Percentiles rank a stretch among this genome's conserved stretches.
phyloP scores from a whole-genome alignment of 92 coral and sea anemone genomes.

The Metridium senile region DNA sequence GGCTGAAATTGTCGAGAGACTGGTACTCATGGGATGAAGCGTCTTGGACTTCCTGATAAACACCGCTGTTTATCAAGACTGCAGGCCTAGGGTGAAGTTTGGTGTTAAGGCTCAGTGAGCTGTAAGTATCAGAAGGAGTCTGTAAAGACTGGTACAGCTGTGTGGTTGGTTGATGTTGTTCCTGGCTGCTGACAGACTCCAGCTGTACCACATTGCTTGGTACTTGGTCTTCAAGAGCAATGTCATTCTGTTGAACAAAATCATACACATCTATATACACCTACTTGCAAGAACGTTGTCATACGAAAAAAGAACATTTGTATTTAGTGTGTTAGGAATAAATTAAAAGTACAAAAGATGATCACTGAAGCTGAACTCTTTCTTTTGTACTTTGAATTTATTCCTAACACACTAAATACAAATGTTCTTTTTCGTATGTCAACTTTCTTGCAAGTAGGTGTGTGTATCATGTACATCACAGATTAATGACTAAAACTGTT shows the following conservation, averaged over 20 bases:
- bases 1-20: background rate
- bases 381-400: too few species aligned
- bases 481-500: too few species aligned
- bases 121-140: background rate
- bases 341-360: too few species aligned
- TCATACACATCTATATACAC: background rate
- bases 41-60: background rate
- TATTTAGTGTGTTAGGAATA: too few species aligned
- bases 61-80: background rate
- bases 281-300: too few species aligned
- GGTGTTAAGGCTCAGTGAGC: background rate
- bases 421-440: too few species aligned
- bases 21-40: background rate
- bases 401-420: too few species aligned
- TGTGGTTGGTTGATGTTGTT: background rate
- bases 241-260: background rate
- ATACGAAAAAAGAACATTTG: too few species aligned
- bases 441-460: too few species aligned
- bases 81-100: slow-evolving; percentile 1
- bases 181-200: background rate
- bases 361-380: too few species aligned
- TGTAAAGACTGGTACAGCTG: background rate
- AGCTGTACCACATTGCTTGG: background rate
- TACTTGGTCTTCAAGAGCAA: background rate
- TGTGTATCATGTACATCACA: too few species aligned